phyloP scores from a whole-genome alignment of 2,113 vertebrate genomes.

The Lophius piscatorius region DNA sequence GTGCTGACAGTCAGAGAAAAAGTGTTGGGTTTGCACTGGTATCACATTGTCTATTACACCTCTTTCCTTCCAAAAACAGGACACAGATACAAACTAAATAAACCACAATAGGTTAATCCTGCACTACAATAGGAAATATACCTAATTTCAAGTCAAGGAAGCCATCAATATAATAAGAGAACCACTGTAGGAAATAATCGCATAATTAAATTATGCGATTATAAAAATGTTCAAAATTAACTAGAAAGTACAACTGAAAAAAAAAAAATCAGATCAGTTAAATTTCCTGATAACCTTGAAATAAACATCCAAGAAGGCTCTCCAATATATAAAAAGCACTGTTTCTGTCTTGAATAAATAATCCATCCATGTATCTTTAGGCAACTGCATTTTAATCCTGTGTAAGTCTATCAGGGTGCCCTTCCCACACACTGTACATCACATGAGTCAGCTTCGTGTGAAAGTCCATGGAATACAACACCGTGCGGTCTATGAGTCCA shows the following conservation, averaged over 20 bases:
- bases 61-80: slow-evolving; percentile 30
- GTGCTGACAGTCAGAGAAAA: slow-evolving; percentile 11
- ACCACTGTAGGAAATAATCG: no score
- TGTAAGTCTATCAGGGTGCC: slow-evolving; percentile 21
- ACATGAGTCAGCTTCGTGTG: slow-evolving; percentile 40
- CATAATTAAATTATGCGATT: no score
- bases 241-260: no score
- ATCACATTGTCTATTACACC: slow-evolving; percentile 15
- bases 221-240: no score
- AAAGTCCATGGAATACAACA: slow-evolving; percentile 7
- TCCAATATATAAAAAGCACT: no score
- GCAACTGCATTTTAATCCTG: slow-evolving; percentile 30
- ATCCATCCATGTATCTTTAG: slow-evolving; percentile 15
- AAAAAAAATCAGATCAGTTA: no score
- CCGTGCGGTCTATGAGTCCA: slow-evolving; percentile 3
- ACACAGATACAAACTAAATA: slow-evolving; percentile 20
- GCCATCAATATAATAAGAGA: slow-evolving; percentile 4
- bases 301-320: no score
- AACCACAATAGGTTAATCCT: neutral
- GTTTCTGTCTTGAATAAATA: no score
- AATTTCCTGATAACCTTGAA: no score
- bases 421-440: slow-evolving; percentile 31
- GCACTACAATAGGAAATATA: no score
- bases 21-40: slow-evolving; percentile 27
- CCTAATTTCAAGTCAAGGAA: slow-evolving; percentile 15